These are phyloP conservation scores for Etheostoma perlongum DNA, from an alignment of 2,797 vertebrate species.

Conservation along the genomic window DNA sequence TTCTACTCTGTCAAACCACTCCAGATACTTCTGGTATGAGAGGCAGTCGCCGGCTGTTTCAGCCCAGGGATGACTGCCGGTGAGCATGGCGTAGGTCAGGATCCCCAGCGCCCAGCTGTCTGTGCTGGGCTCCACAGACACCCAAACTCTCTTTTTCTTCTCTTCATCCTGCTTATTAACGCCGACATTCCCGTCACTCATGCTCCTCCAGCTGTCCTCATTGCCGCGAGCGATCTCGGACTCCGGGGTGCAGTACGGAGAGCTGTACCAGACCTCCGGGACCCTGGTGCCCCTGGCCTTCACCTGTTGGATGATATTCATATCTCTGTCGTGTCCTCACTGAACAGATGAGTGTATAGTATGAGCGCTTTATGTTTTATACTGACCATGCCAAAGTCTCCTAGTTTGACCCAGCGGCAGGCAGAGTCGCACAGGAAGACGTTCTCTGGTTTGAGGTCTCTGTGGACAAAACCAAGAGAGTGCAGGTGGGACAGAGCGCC, in stretches of 20 bases:
- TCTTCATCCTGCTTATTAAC: slow-evolving; percentile 2
- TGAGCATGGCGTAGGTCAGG: slow-evolving; percentile 92
- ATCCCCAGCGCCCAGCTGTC: slow-evolving; percentile 94
- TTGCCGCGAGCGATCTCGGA: slow-evolving; percentile 70
- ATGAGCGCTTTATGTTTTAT: accelerated
- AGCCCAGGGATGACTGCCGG: slow-evolving; percentile 93
- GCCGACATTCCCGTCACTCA: not conserved
- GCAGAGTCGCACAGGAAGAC: slow-evolving; percentile 90
- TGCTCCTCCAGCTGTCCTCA: slow-evolving; percentile 67
- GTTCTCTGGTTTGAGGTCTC: slow-evolving; percentile 97
- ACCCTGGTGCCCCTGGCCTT: slow-evolving; percentile 76
- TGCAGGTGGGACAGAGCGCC: slow-evolving; percentile 93
- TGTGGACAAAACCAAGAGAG: slow-evolving; percentile 95
- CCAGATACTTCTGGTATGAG: slow-evolving; percentile 88
- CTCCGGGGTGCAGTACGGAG: slow-evolving; percentile 93
- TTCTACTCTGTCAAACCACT: slow-evolving; percentile 80
- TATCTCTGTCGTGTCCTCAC: too few relatives aligned
- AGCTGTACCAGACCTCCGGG: slow-evolving; percentile 84
- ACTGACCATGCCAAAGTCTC: slow-evolving; percentile 92
- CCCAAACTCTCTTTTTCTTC: slow-evolving; percentile 63
- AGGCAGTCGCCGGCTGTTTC: slow-evolving; percentile 85
- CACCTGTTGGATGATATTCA: slow-evolving; percentile 58
- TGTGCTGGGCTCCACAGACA: slow-evolving; percentile 87
- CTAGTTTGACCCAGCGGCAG: slow-evolving; percentile 90
- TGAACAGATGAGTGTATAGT: not conserved